Conservation (phyloP, 30 jellyfish, hydroid and myxozoan species). For the Aurelia sp. region DNA sequence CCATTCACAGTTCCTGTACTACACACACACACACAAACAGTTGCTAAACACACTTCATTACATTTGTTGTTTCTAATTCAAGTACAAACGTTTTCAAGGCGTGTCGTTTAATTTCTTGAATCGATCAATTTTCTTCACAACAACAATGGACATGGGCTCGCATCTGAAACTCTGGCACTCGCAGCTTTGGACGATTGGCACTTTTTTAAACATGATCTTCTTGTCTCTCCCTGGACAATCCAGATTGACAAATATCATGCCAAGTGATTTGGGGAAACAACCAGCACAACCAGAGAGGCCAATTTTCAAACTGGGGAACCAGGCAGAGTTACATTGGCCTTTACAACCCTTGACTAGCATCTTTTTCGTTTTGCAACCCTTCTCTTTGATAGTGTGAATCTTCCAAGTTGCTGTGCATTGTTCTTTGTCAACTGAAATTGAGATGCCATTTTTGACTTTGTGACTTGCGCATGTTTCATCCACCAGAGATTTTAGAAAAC, state of each 20-base stretch:
- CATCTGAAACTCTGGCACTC: constrained; percentile 44
- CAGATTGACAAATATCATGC: constrained; percentile 3
- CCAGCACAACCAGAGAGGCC: constrained; percentile 33
- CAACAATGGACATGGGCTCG: not conserved
- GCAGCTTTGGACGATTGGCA: constrained; percentile 18
- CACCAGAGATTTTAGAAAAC: no score
- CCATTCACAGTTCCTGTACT: no score
- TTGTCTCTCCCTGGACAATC: constrained; percentile 30
- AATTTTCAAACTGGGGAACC: constrained; percentile 37
- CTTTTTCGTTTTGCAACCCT: constrained; percentile 43
- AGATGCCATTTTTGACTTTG: no score
- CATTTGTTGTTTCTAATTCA: no score
- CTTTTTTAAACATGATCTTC: not conserved
- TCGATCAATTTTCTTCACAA: not conserved
- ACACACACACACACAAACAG: no score
- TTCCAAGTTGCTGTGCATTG: constrained; percentile 23
- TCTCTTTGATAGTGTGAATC: not conserved
- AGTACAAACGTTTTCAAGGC: not conserved
- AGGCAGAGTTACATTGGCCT: constrained; percentile 41
- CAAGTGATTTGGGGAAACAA: constrained; percentile 17
- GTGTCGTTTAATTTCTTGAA: not conserved
- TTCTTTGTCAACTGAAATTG: not conserved
- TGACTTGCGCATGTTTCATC: no score
- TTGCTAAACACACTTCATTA: no score
- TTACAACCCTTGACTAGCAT: not conserved